Evolutionary conservation across 1,140 invertebrate species (phyloP).

Genomic region (Ceratina calcarata): DNA sequence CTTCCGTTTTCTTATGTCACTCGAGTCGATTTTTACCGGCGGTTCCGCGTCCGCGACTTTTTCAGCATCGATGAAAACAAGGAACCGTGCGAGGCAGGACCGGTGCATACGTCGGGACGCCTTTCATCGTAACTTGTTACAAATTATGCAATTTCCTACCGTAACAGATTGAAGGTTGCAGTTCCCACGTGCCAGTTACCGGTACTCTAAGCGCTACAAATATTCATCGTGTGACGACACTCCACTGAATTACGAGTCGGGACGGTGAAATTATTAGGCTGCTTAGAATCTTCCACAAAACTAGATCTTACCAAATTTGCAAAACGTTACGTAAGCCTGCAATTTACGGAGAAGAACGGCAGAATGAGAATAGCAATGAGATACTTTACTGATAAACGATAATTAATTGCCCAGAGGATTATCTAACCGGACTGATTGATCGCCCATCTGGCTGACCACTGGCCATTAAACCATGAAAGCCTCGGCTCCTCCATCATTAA

Average conservation of each 20-base stretch:
- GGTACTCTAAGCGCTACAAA: slow-evolving; percentile 49
- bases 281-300: neutral
- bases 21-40: neutral
- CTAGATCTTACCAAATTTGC: slow-evolving; percentile 56
- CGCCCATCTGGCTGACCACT: neutral
- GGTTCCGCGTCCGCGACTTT: slow-evolving; percentile 7
- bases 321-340: neutral
- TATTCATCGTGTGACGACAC: slow-evolving; percentile 64
- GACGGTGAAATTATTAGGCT: slow-evolving; percentile 52
- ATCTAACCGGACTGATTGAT: slow-evolving; percentile 11
- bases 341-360: neutral
- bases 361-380: neutral
- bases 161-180: slow-evolving; percentile 68
- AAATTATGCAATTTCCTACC: slow-evolving; percentile 68
- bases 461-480: neutral
- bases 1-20: slow-evolving; percentile 2
- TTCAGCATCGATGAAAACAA: slow-evolving; percentile 8
- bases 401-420: neutral
- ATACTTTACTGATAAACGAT: neutral
- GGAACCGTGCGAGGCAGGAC: slow-evolving; percentile 5
- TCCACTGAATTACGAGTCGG: slow-evolving; percentile 60
- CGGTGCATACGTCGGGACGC: slow-evolving; percentile 30
- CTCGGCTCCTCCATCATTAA: neutral
- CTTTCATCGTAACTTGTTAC: slow-evolving; percentile 62
- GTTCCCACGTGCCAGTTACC: slow-evolving; percentile 63